Percentiles rank a stretch among this genome's conserved stretches.
These are phyloP conservation scores for Tenualosa thibaudeaui DNA, from an alignment of 2,797 vertebrate genomes.

Conservation along the genomic window DNA sequence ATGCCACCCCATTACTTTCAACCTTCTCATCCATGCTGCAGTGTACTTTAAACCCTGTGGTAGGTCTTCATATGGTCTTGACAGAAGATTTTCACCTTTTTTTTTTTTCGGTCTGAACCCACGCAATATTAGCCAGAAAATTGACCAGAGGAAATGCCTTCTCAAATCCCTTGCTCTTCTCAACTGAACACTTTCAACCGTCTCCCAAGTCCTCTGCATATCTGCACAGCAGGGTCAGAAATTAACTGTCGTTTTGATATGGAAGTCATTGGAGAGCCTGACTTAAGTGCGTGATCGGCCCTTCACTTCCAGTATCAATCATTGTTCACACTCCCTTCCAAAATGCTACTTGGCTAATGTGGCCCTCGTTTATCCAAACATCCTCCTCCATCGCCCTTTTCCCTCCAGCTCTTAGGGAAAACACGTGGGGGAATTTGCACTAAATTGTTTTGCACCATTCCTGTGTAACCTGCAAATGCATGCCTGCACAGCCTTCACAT, in stretches of 20 bases:
- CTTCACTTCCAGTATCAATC: background rate
- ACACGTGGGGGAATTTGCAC: background rate
- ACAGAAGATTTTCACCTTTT: background rate
- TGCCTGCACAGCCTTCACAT: background rate
- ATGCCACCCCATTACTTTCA: background rate
- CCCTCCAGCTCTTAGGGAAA: background rate
- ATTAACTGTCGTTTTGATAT: background rate
- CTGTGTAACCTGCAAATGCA: background rate
- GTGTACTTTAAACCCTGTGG: background rate
- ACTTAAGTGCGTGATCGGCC: background rate
- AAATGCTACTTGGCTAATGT: background rate
- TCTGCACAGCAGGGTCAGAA: background rate
- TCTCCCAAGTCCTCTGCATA: background rate
- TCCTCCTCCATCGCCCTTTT: background rate
- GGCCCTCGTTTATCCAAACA: background rate
- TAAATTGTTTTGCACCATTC: background rate
- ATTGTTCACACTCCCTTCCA: background rate
- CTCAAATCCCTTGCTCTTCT: background rate
- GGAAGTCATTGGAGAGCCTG: background rate
- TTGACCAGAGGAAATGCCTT: conserved; percentile 9
- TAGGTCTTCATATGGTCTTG: conserved; percentile 1
- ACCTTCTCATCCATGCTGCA: background rate
- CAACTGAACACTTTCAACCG: background rate
- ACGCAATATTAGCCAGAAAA: background rate
- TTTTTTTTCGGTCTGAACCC: background rate